Percentiles rank a stretch among this genome's conserved stretches.
These are phyloP conservation scores for Venturia canescens DNA, from an alignment of 1,140 invertebrate species.

Conservation along the genomic window DNA sequence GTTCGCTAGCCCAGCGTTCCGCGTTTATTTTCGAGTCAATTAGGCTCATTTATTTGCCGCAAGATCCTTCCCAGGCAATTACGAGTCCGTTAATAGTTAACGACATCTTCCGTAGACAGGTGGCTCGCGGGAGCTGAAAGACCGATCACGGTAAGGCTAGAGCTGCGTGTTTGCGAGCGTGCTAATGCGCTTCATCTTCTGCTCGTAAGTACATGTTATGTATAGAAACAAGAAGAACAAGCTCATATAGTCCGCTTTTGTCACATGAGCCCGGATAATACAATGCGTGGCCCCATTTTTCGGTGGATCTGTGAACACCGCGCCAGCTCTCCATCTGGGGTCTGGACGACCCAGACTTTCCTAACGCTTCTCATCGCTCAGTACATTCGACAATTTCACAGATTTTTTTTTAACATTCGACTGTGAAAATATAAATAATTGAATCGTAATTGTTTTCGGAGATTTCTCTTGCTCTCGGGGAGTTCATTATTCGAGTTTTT, in stretches of 20 bases:
- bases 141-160: slow-evolving; percentile 35
- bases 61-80: slow-evolving; percentile 72
- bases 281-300: neutral
- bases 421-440: no score
- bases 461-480: no score
- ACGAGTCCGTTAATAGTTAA: slow-evolving; percentile 72
- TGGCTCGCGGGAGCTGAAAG: slow-evolving; percentile 42
- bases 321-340: no score
- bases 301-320: no score
- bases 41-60: slow-evolving; percentile 74
- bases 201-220: slow-evolving; percentile 7
- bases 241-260: neutral
- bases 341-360: no score
- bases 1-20: slow-evolving; percentile 54
- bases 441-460: no score
- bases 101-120: slow-evolving; percentile 68
- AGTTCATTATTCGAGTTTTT: no score
- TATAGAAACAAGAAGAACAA: neutral
- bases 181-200: slow-evolving; percentile 46
- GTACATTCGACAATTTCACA: no score
- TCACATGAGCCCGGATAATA: neutral
- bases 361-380: no score
- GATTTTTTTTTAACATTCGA: no score
- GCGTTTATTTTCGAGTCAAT: slow-evolving; percentile 76
- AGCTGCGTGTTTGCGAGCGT: slow-evolving; percentile 51